These are phyloP conservation scores for Ypsolopha scabrella DNA, from an alignment of 2,888 invertebrate genomes.

Conservation along the genomic window DNA sequence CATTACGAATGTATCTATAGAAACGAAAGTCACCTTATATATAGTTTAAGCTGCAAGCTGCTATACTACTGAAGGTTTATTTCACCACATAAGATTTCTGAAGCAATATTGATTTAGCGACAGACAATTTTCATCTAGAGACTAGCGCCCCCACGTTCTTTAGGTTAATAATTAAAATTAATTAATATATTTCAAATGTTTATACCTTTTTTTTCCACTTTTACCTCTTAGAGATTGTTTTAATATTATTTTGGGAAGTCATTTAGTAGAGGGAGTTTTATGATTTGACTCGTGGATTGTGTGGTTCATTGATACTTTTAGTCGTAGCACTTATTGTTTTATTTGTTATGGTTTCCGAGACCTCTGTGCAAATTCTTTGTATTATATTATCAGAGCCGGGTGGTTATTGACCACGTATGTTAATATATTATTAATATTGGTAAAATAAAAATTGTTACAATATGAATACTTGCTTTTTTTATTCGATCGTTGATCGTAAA, in stretches of 20 bases:
- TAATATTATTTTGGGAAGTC: conserved; percentile 35
- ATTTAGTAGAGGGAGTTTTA: conserved; percentile 34
- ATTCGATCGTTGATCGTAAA: too few species aligned
- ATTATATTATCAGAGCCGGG: conserved; percentile 66
- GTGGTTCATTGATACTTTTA: conserved; percentile 28
- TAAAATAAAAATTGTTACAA: conserved; percentile 70
- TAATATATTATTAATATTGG: conserved; percentile 71
- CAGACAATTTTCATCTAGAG: too few species aligned
- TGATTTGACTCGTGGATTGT: conserved; percentile 29
- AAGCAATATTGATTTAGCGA: not conserved
- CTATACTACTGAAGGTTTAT: too few species aligned
- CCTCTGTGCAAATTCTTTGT: conserved; percentile 66
- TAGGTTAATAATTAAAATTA: conserved; percentile 35
- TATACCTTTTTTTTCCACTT: conserved; percentile 40
- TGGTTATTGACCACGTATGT: conserved; percentile 67
- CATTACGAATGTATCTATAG: too few species aligned
- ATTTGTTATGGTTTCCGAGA: conserved; percentile 62
- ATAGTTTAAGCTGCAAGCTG: too few species aligned
- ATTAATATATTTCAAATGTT: conserved; percentile 56
- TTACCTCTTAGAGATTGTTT: conserved; percentile 54
- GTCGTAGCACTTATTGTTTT: conserved; percentile 49
- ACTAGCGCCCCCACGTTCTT: conserved; percentile 29
- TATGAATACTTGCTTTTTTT: conserved; percentile 38
- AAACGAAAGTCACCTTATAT: too few species aligned
- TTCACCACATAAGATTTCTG: not conserved